Evolutionary conservation across 2,888 invertebrate genomes (phyloP), one percentile per base, ranked within the genome.

Genomic region (Ophion obscuratus): DNA sequence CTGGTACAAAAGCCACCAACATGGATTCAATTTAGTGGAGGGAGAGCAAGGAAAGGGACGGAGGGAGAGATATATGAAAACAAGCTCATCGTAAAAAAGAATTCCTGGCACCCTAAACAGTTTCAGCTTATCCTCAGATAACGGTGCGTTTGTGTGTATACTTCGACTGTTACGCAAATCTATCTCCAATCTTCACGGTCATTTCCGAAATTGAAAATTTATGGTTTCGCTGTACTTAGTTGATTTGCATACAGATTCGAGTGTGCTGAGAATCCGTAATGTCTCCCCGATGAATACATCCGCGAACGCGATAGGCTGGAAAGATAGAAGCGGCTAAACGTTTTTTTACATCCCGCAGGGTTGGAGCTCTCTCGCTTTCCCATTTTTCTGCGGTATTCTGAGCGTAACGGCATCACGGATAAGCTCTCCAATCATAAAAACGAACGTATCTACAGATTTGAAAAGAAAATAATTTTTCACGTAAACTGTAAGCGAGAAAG

Each of bases 131-230:
- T 77, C 57, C 59, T 57, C 24, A 14, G 53, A 24, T 66, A 31
- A 20, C 36, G 53, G 14, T 0, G 31, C 7, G 36, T 66, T 17
- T 67, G 24, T 53, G 59, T 24, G 47, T 67, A 17, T 10, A 64
- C 31, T 27, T 62, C 27, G 62, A 27, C 57, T 57, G 57, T 36
- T 53, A 20, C 20, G 53, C 66, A 20, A 66, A 76, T 76, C 66
- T 66, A 67, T 76, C 66, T 76, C 47, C 40, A 68, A 77, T 77
- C 77, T 77, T 77, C 77, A 77, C 59, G 68, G 68, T 67, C 59
- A 68, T 77, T 77, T 66, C 68, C 59, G 57, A 77, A 77, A 77
- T 77, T 77, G 77, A 68, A 77, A 68, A 77, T 77, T 67, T 77
- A 77, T 77, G 57, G 66, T 57, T 77, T 76, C 76, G 66, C 36